Evolutionary conservation across 37 sponge, comb jelly and placozoan genomes (phyloP), one percentile per base, ranked within the genome.

Genomic region (Dysidea cf. avara): DNA sequence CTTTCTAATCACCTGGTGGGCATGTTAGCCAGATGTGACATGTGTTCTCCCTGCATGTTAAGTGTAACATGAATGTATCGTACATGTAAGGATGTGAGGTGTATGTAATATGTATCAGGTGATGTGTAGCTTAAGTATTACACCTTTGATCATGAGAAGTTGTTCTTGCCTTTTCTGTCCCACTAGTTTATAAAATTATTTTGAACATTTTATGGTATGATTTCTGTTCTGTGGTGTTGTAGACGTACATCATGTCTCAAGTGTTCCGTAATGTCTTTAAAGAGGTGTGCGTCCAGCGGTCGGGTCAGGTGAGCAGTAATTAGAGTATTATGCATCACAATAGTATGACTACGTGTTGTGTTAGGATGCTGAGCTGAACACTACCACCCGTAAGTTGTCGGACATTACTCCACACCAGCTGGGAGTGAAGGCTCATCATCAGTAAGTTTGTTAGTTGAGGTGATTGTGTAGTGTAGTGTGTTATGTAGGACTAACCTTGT

Each of bases 301-400:
- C 81, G 2, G 20, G 31, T 0, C 78, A 72, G 73, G 94, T 93
- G 33, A 55, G 71, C 40, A 4, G 11, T 36, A 28, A 64, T 52
- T 9, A 43, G 46, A 43, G 13, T 28, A 1, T n/a, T 6, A 33
- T 72, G 39, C 12, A 34, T 22, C n/a, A 24, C 30, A 38, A 22
- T 22, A 7, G 11, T 3, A n/a, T 34, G 1, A 37, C 9, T 36
- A 26, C 21, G 7, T 11, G 30, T 33, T 56, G 40, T 72, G 34
- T 1, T 64, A 94, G 87, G 99, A 97, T 71, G 83, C 83, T 39
- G 78, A 64, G 6, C 66, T 97, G 17, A 97, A 97, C 74, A 88
- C 72, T 33, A 68, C 80, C 36, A 89, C 95, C 0, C 71, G 95
- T n/a, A 88, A 77, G 56, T 64, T 91, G 25, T 74, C 80, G 2